A percentile compares a stretch with the other conserved stretches of the same genome.
These are phyloP conservation scores for Mactromeris polynyma DNA, from an alignment of 2,888 invertebrate species.

Conservation along the genomic window DNA sequence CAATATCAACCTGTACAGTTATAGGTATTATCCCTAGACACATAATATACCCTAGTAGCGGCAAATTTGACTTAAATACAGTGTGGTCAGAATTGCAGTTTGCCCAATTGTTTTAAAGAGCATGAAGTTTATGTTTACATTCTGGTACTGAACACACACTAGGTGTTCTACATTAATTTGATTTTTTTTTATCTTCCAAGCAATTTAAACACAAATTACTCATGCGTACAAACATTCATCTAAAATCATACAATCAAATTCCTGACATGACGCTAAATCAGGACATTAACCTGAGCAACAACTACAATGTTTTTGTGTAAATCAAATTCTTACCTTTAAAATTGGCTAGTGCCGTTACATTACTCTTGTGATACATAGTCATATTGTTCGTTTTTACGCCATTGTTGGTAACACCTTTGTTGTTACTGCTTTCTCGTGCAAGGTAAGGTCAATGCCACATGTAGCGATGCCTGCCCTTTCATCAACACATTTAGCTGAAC, in stretches of 20 bases:
- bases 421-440: neutral
- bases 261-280: slow-evolving; percentile 33
- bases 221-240: slow-evolving; percentile 39
- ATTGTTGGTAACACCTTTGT: neutral
- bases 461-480: too few species aligned
- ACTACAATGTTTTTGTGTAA: slow-evolving; percentile 7
- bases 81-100: neutral
- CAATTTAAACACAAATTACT: slow-evolving; percentile 51
- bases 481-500: too few species aligned
- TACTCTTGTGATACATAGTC: too few species aligned
- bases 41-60: neutral
- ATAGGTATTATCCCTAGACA: slow-evolving; percentile 50
- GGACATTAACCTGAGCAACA: slow-evolving; percentile 50
- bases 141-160: slow-evolving; percentile 39
- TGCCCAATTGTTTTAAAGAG: slow-evolving; percentile 41
- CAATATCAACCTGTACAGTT: slow-evolving; percentile 17
- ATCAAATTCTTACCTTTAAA: too few species aligned
- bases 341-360: too few species aligned
- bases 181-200: slow-evolving; percentile 51
- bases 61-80: neutral
- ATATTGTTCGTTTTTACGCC: too few species aligned
- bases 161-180: slow-evolving; percentile 38
- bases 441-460: neutral
- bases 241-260: slow-evolving; percentile 37
- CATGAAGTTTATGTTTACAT: slow-evolving; percentile 46